Evolutionary conservation across 2,888 invertebrate genomes (phyloP).

Genomic region (Strigamia transsilvanica): DNA sequence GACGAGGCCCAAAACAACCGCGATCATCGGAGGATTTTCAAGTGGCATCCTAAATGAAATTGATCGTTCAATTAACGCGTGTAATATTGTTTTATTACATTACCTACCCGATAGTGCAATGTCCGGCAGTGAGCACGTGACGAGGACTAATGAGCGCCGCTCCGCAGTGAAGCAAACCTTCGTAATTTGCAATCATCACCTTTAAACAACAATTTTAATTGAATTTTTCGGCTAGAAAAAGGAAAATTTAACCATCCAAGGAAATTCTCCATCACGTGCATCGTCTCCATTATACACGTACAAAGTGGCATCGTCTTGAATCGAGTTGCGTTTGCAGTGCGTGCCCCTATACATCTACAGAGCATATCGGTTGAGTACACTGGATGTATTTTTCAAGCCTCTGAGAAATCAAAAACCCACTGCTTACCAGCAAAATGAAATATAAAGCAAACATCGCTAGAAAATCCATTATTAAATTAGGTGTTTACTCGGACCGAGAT

Average conservation of each 20-base stretch:
- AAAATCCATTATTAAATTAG: too few relatives aligned
- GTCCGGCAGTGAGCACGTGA: conserved; percentile 13
- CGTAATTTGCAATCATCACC: not conserved
- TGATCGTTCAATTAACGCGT: not conserved
- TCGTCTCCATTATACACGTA: not conserved
- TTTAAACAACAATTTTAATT: not conserved
- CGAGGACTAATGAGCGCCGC: not conserved
- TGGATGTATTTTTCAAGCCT: too few relatives aligned
- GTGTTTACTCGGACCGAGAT: not conserved
- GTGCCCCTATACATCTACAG: too few relatives aligned
- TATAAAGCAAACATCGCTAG: too few relatives aligned
- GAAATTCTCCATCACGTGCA: not conserved
- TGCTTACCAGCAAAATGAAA: too few relatives aligned
- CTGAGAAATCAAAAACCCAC: too few relatives aligned
- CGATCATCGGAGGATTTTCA: not conserved
- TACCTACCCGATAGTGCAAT: not conserved
- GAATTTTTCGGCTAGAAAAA: not conserved
- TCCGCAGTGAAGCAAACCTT: conserved; percentile 32
- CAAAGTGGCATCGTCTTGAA: not conserved
- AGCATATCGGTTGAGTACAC: too few relatives aligned
- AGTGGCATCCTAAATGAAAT: not conserved
- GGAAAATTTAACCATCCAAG: not conserved
- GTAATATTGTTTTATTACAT: not conserved
- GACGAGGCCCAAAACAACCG: not conserved
- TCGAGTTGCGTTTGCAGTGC: not conserved